These are phyloP conservation scores for Sorex fumeus DNA, from an alignment of 2,113 vertebrate genomes.

Conservation along the genomic window DNA sequence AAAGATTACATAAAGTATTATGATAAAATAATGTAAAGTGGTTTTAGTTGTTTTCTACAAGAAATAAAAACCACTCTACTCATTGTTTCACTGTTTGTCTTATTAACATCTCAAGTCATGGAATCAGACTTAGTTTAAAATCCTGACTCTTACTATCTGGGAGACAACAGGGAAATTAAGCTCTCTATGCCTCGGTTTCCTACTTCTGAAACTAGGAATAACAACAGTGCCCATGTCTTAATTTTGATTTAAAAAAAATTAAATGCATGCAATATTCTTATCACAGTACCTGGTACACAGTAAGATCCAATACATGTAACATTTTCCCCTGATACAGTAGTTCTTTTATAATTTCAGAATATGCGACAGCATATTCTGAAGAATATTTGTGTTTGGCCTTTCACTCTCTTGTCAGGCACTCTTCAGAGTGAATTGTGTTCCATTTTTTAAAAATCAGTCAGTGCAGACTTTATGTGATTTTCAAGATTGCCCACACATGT, in stretches of 20 bases:
- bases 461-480: background rate
- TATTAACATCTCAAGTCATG: conserved; percentile 8
- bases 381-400: background rate
- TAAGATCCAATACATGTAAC: background rate
- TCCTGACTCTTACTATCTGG: background rate
- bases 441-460: background rate
- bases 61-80: conserved; percentile 61
- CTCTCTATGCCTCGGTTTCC: background rate
- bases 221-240: background rate
- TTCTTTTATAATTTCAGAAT: conserved; percentile 22
- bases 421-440: background rate
- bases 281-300: background rate
- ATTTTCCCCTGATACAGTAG: background rate
- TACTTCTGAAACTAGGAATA: background rate
- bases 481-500: background rate
- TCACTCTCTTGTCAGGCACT: background rate
- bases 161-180: background rate
- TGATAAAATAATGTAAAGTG: conserved; percentile 56
- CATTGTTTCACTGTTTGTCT: conserved; percentile 23
- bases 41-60: conserved; percentile 46
- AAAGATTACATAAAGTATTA: conserved; percentile 61
- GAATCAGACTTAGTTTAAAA: conserved; percentile 24
- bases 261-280: background rate
- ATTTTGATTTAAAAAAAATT: background rate
- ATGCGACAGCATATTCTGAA: background rate